Conservation (phyloP, 2,888 invertebrate species). For the Eupithecia centaureata region DNA sequence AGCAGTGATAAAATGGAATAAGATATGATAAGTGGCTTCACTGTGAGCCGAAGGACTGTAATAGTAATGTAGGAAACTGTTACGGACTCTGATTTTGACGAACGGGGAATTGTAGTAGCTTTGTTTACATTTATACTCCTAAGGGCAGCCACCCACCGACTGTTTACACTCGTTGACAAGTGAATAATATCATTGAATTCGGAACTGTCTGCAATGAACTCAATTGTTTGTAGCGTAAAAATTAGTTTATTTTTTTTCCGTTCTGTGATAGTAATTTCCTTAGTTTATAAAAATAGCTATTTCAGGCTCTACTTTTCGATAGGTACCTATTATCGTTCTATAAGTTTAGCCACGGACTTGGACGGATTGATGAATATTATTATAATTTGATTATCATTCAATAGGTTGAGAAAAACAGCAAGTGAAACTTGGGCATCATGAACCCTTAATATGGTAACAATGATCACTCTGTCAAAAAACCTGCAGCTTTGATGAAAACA, state of each 20-base stretch:
- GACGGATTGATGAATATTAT: background rate
- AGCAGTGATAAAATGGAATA: slow-evolving; percentile 66
- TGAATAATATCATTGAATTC: too few relatives aligned
- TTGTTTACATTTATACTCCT: slow-evolving; percentile 4
- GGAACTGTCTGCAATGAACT: too few relatives aligned
- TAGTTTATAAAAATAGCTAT: too few relatives aligned
- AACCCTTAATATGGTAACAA: background rate
- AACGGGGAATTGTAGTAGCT: slow-evolving; percentile 9
- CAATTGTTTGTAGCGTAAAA: too few relatives aligned
- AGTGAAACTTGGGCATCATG: background rate
- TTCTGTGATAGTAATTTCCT: too few relatives aligned
- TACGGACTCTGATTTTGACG: slow-evolving; percentile 26
- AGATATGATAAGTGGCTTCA: slow-evolving; percentile 55
- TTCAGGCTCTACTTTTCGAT: too few relatives aligned
- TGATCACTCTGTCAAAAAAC: background rate
- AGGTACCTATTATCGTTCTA: too few relatives aligned
- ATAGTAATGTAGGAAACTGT: slow-evolving; percentile 36
- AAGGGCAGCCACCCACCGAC: background rate
- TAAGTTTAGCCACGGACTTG: background rate
- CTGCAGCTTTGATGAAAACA: background rate
- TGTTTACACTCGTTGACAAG: background rate
- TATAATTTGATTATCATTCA: background rate
- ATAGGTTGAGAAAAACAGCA: background rate
- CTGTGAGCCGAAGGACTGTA: slow-evolving; percentile 34
- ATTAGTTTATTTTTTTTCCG: too few relatives aligned